Percentiles rank a stretch among this genome's conserved stretches.
Evolutionary conservation across 2,888 invertebrate genomes (phyloP).

Genomic region (Mesoligia furuncula): DNA sequence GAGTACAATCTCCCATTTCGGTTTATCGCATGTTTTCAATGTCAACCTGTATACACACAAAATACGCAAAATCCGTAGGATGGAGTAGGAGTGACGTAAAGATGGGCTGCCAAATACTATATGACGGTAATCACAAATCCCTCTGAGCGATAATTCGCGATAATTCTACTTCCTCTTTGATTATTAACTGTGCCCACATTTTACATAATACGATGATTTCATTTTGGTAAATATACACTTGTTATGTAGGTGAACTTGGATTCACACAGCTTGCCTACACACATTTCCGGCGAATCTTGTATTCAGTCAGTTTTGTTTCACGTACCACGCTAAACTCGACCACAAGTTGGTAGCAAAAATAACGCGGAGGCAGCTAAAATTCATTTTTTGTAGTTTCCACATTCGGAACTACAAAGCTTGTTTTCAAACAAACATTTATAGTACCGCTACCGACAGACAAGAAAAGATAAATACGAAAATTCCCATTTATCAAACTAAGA

Average conservation of each 20-base stretch:
- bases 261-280: neutral
- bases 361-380: neutral
- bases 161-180: neutral
- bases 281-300: neutral
- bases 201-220: neutral
- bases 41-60: no score
- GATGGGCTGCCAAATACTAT: neutral
- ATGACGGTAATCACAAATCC: neutral
- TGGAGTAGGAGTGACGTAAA: neutral
- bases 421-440: slow-evolving; percentile 58
- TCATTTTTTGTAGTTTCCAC: slow-evolving; percentile 44
- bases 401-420: slow-evolving; percentile 41
- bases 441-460: slow-evolving; percentile 25
- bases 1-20: no score
- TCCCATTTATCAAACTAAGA: slow-evolving; percentile 53
- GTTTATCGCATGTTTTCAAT: no score
- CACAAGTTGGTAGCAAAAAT: slow-evolving; percentile 21
- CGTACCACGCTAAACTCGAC: neutral
- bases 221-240: neutral
- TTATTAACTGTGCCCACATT: neutral
- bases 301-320: neutral
- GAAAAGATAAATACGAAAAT: slow-evolving; percentile 63
- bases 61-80: neutral
- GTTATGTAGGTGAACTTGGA: neutral
- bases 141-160: neutral